Percentiles rank a stretch among this genome's conserved stretches.
Conservation (phyloP, 2,797 vertebrate genomes). For the Spondyliosoma cantharus region DNA sequence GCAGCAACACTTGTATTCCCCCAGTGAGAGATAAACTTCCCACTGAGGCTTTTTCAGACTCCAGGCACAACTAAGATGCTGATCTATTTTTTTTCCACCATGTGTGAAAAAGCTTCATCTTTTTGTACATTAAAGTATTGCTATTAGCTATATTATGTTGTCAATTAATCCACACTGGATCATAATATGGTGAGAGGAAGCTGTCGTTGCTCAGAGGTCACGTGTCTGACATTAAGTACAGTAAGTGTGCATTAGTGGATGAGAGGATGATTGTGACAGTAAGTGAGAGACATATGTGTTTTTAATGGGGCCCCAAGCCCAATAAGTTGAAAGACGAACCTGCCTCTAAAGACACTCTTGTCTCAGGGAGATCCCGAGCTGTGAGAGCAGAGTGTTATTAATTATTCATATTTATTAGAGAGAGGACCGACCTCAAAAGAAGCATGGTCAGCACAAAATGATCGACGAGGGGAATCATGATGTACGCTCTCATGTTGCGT, state of each 20-base stretch:
- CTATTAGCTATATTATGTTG: background rate
- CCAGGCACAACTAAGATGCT: background rate
- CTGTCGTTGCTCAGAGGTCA: background rate
- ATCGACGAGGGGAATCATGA: background rate
- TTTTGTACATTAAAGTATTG: background rate
- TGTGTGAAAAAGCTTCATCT: background rate
- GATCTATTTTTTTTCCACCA: background rate
- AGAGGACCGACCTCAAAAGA: constrained; percentile 12
- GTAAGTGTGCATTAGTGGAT: constrained; percentile 10
- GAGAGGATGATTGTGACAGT: background rate
- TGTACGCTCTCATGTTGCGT: constrained; percentile 5
- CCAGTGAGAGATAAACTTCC: background rate
- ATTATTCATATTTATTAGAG: constrained; percentile 49
- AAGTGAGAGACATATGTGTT: background rate
- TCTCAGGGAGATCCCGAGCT: constrained; percentile 20
- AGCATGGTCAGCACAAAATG: constrained; percentile 44
- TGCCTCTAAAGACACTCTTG: background rate
- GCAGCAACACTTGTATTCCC: background rate
- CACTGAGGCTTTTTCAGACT: background rate
- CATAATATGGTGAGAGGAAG: background rate
- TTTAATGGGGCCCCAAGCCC: constrained; percentile 10
- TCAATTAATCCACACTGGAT: background rate
- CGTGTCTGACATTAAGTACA: background rate
- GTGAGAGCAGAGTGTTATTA: constrained; percentile 29
- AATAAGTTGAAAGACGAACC: background rate